Percentiles rank a stretch among this genome's conserved stretches.
These are phyloP conservation scores for Distichodus sexfasciatus DNA, from an alignment of 2,797 vertebrate species.

Conservation along the genomic window DNA sequence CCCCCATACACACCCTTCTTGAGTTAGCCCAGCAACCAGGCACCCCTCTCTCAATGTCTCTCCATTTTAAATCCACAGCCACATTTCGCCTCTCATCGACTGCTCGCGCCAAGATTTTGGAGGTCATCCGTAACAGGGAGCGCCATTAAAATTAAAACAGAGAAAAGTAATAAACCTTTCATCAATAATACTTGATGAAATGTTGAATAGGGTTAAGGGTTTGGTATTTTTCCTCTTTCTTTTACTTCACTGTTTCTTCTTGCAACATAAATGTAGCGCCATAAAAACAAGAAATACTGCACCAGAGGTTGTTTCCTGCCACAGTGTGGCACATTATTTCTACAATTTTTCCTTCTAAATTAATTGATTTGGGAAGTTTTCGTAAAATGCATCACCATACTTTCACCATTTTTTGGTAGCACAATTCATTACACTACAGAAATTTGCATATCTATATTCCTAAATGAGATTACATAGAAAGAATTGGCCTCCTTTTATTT, in stretches of 20 bases:
- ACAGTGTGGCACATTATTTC: background rate
- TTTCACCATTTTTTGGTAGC: too few species aligned
- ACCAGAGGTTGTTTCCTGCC: conserved; percentile 17
- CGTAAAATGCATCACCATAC: too few species aligned
- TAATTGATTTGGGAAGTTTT: too few species aligned
- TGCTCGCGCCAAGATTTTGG: conserved; percentile 8
- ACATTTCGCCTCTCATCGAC: conserved; percentile 29
- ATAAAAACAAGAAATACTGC: conserved; percentile 60
- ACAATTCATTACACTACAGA: too few species aligned
- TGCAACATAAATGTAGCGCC: conserved; percentile 76
- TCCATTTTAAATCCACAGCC: conserved; percentile 50
- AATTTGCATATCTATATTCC: too few species aligned
- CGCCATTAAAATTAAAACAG: too few species aligned
- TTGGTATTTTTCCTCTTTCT: conserved; percentile 57
- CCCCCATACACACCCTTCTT: conserved; percentile 68
- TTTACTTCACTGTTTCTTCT: conserved; percentile 72
- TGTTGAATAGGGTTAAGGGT: conserved; percentile 61
- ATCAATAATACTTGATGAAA: conserved; percentile 6
- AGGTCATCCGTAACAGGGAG: conserved; percentile 27
- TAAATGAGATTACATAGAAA: too few species aligned
- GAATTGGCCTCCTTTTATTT: too few species aligned
- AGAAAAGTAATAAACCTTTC: background rate
- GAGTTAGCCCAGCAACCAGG: conserved; percentile 61
- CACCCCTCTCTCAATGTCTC: conserved; percentile 40
- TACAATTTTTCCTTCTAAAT: background rate